phyloP scores from a whole-genome alignment of 1,140 invertebrate genomes.

The Bombus pascuorum region DNA sequence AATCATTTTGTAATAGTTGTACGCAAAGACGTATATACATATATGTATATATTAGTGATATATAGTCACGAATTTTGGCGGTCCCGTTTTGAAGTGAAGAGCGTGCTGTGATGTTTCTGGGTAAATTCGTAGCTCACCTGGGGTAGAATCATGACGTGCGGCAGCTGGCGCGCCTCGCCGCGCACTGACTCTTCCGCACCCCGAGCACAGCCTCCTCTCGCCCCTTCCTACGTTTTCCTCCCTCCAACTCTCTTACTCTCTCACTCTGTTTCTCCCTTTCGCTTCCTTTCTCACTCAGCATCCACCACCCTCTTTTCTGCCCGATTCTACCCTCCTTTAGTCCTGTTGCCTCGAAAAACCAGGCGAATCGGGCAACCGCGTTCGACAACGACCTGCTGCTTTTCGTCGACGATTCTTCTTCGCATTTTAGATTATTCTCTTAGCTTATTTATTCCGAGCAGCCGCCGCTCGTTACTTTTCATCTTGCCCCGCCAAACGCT shows the following conservation, averaged over 20 bases:
- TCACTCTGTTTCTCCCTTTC: constrained; percentile 18
- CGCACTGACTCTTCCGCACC: constrained; percentile 78
- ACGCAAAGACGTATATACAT: neutral
- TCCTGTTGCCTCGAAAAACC: constrained; percentile 25
- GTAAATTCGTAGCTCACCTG: constrained; percentile 76
- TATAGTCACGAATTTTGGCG: constrained; percentile 61
- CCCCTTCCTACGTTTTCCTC: constrained; percentile 44
- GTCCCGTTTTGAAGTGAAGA: constrained; percentile 34
- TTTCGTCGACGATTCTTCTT: neutral
- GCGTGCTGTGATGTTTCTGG: constrained; percentile 61
- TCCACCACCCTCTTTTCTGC: constrained; percentile 37
- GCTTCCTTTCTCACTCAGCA: constrained; percentile 45
- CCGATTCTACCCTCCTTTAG: constrained; percentile 37
- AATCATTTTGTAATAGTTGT: neutral
- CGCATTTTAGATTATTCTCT: constrained; percentile 17
- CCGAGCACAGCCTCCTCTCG: constrained; percentile 61
- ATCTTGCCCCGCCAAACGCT: neutral
- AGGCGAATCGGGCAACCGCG: neutral
- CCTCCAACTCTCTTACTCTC: constrained; percentile 26
- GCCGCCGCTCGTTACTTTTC: constrained; percentile 16
- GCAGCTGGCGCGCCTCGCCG: constrained; percentile 81
- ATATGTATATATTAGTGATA: neutral
- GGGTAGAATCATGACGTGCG: constrained; percentile 80
- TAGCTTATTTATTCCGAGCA: constrained; percentile 28
- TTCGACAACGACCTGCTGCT: constrained; percentile 35